These are phyloP conservation scores for Diplosoma virens DNA, from an alignment of 23 tunicate species.

Conservation along the genomic window DNA sequence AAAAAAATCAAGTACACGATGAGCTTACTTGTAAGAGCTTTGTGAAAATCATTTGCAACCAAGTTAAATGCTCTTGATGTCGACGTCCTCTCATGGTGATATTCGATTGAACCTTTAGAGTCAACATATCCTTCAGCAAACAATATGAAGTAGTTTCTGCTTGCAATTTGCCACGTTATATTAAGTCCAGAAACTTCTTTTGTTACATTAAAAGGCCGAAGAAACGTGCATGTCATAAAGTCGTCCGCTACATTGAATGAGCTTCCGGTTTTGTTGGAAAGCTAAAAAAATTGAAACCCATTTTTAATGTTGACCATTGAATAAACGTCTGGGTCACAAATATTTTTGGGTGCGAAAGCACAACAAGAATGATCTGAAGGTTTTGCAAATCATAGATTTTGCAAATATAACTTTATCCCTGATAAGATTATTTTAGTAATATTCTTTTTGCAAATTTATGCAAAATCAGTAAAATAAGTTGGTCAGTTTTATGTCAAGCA, in stretches of 20 bases:
- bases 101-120: not conserved
- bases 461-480: too few relatives aligned
- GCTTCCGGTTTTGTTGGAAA: not conserved
- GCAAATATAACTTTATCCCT: too few relatives aligned
- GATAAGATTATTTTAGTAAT: too few relatives aligned
- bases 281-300: conserved; percentile 18
- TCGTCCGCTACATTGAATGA: not conserved
- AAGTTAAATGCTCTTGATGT: not conserved
- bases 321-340: too few relatives aligned
- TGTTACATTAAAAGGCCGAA: conserved; percentile 10
- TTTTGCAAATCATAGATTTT: too few relatives aligned
- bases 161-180: not conserved
- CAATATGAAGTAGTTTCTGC: not conserved
- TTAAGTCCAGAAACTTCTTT: not conserved
- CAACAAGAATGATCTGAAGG: too few relatives aligned
- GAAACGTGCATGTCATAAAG: conserved; percentile 2
- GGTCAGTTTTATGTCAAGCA: too few relatives aligned
- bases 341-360: too few relatives aligned
- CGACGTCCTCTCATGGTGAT: not conserved
- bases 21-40: too few relatives aligned
- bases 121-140: conserved; percentile 8
- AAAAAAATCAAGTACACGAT: too few relatives aligned
- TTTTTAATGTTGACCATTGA: too few relatives aligned
- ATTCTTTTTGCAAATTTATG: too few relatives aligned
- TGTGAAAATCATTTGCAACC: not conserved